A percentile compares a stretch with the other conserved stretches of the same genome.
phyloP scores from a whole-genome alignment of 2,113 vertebrate species.

The Chionis minor region DNA sequence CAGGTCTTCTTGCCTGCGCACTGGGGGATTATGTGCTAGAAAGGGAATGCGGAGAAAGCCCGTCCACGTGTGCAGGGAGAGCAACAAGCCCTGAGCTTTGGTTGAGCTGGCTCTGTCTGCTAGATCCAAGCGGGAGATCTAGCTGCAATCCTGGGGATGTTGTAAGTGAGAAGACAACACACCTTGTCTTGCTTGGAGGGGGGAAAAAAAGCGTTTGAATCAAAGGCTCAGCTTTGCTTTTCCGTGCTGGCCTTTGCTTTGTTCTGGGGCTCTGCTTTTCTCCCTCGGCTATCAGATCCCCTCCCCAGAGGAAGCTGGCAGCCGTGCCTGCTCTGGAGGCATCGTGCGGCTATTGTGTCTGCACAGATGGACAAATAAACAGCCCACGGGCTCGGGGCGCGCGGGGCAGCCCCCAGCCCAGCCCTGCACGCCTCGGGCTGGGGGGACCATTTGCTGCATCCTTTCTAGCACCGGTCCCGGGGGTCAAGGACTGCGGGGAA shows the following conservation, averaged over 20 bases:
- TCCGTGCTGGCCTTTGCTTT: background rate
- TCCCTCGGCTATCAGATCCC: background rate
- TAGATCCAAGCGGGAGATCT: background rate
- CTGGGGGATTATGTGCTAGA: background rate
- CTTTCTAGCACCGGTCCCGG: background rate
- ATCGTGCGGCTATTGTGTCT: background rate
- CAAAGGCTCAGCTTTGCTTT: background rate
- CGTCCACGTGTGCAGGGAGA: background rate
- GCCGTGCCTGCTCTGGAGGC: background rate
- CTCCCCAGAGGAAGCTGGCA: background rate
- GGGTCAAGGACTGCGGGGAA: constrained; percentile 41
- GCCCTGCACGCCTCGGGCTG: background rate
- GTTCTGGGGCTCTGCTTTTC: background rate
- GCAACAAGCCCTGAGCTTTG: background rate
- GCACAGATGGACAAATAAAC: background rate
- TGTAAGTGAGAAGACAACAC: background rate
- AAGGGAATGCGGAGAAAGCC: background rate
- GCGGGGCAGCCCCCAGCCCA: background rate
- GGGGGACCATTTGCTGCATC: background rate
- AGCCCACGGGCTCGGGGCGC: accelerated
- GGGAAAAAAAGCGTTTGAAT: background rate
- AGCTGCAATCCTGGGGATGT: background rate
- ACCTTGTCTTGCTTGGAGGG: background rate
- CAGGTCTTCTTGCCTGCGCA: background rate
- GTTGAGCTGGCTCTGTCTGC: accelerated